A percentile compares a stretch with the other conserved stretches of the same genome.
Evolutionary conservation across 2,888 invertebrate species (phyloP).

Genomic region (Hypercompe scribonia): DNA sequence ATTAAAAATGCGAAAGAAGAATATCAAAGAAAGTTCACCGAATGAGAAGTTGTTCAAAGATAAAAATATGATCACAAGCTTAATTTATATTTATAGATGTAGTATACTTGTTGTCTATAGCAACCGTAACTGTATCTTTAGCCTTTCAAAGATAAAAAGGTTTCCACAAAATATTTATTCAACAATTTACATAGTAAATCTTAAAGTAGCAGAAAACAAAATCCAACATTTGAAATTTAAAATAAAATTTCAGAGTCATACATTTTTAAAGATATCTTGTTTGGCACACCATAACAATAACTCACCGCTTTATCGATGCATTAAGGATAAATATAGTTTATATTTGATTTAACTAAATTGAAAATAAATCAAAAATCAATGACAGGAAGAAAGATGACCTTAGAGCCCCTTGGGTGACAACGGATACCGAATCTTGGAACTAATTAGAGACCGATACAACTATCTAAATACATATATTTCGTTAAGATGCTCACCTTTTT

Average conservation of each 20-base stretch:
- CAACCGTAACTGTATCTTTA: not conserved
- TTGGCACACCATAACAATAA: not conserved
- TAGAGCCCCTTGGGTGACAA: too few relatives aligned
- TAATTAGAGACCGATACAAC: slow-evolving; percentile 12
- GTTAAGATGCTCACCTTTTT: too few relatives aligned
- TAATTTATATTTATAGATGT: not conserved
- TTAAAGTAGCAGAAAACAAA: not conserved
- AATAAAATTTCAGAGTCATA: not conserved
- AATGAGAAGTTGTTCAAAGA: not conserved
- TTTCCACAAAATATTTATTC: not conserved
- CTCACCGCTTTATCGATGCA: not conserved
- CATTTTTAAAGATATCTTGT: not conserved
- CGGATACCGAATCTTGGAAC: slow-evolving; percentile 15
- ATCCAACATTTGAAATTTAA: not conserved
- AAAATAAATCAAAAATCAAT: not conserved
- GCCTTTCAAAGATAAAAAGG: not conserved
- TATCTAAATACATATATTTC: slow-evolving; percentile 2
- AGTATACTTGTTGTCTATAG: not conserved
- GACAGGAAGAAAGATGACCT: not conserved
- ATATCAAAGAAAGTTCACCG: not conserved
- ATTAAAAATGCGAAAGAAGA: not conserved
- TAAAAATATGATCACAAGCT: not conserved
- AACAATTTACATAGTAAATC: not conserved
- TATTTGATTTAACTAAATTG: not conserved
- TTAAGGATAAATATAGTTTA: too few relatives aligned